Conservation (phyloP, 2,113 vertebrate species). For the Pluvialis apricaria region DNA sequence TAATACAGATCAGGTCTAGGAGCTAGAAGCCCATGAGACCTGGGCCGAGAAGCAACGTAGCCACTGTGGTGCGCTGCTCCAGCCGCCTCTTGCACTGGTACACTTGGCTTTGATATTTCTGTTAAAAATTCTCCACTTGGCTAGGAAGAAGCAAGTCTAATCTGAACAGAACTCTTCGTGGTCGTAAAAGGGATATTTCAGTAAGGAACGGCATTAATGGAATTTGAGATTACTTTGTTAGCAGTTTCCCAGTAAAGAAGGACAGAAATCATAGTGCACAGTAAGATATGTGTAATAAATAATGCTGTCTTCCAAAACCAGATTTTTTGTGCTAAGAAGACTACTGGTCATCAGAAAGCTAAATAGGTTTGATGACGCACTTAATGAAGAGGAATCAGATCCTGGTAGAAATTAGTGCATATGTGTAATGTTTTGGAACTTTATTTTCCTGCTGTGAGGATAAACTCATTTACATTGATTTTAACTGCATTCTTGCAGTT, state of each 20-base stretch:
- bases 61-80: rapidly evolving
- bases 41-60: neutral
- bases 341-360: neutral
- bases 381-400: neutral
- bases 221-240: neutral
- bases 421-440: neutral
- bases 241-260: neutral
- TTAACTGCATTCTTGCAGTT: neutral
- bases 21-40: neutral
- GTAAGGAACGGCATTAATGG: neutral
- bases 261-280: neutral
- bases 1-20: neutral
- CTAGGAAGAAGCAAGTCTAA: neutral
- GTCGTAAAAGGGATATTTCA: neutral
- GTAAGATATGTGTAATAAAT: neutral
- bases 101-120: neutral
- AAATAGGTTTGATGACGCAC: neutral
- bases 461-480: neutral
- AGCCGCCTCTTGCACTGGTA: neutral
- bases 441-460: neutral
- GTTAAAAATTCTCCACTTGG: neutral
- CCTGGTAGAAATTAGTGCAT: neutral
- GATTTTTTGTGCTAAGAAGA: neutral
- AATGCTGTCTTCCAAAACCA: neutral
- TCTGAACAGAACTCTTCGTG: neutral